Percentiles rank a stretch among this genome's conserved stretches.
Evolutionary conservation across 2,888 invertebrate species (phyloP).

Genomic region (Acronicta alni): DNA sequence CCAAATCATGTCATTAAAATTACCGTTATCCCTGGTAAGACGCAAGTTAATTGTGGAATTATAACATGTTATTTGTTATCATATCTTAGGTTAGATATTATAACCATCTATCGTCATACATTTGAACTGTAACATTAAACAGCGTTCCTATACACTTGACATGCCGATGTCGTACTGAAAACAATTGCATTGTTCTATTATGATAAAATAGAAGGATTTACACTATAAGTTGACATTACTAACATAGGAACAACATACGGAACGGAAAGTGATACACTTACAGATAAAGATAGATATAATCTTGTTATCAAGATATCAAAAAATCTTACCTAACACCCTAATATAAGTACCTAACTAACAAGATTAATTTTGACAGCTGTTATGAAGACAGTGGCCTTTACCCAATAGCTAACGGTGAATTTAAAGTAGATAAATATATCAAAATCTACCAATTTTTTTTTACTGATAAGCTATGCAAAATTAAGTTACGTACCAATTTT

Average conservation of each 20-base stretch:
- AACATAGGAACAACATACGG: constrained; percentile 14
- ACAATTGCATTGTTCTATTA: constrained; percentile 52
- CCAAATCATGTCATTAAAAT: constrained; percentile 36
- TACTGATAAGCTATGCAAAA: constrained; percentile 19
- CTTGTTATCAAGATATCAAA: constrained; percentile 46
- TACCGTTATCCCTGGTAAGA: constrained; percentile 39
- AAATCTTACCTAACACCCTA: constrained; percentile 34
- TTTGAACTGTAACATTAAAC: constrained; percentile 37
- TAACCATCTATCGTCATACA: constrained; percentile 17
- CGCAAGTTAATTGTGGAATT: constrained; percentile 20
- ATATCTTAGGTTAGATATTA: constrained; percentile 41
- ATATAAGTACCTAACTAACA: constrained; percentile 14
- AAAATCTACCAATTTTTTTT: constrained; percentile 28
- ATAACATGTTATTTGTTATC: constrained; percentile 41
- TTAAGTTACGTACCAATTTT: constrained; percentile 69
- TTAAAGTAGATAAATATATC: constrained; percentile 11
- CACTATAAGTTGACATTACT: constrained; percentile 27
- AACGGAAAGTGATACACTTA: constrained; percentile 20
- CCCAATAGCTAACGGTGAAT: too few relatives aligned
- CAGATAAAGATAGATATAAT: constrained; percentile 25
- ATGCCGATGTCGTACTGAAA: constrained; percentile 23
- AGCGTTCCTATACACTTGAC: constrained; percentile 29
- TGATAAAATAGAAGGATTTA: constrained; percentile 26
- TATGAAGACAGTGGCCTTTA: not conserved
- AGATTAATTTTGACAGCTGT: constrained; percentile 41